A percentile compares a stretch with the other conserved stretches of the same genome.
Conservation (phyloP, 2,888 invertebrate species). For the Spodoptera littoralis region DNA sequence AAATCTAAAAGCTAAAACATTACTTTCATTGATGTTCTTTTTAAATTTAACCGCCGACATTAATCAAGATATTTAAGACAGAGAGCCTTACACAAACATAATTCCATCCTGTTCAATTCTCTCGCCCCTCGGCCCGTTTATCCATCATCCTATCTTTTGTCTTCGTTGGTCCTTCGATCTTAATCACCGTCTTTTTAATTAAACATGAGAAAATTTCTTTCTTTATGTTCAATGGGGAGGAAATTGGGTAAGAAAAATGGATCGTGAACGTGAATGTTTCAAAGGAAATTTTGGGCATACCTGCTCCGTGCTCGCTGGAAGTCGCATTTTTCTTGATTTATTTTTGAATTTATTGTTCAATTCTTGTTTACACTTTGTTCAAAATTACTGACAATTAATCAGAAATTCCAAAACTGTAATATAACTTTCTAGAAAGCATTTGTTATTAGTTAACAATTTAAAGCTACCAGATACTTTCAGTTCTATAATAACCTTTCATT, state of each 20-base stretch:
- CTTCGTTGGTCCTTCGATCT: slow-evolving; percentile 43
- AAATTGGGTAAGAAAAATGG: slow-evolving; percentile 37
- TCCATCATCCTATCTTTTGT: slow-evolving; percentile 50
- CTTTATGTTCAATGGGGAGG: slow-evolving; percentile 36
- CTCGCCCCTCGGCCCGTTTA: slow-evolving; percentile 40
- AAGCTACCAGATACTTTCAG: no score
- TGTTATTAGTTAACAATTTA: no score
- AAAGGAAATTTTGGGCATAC: slow-evolving; percentile 32
- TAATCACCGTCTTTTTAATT: slow-evolving; percentile 58
- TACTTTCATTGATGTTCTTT: no score
- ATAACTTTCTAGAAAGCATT: no score
- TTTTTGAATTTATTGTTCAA: not conserved
- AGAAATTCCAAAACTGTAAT: no score
- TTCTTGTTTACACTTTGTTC: no score
- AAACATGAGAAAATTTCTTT: slow-evolving; percentile 48
- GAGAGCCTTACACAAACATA: slow-evolving; percentile 32
- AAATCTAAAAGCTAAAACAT: not conserved
- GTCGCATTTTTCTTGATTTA: slow-evolving; percentile 11
- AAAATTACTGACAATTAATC: no score
- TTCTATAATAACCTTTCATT: no score
- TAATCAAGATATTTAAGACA: slow-evolving; percentile 28
- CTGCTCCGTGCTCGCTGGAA: slow-evolving; percentile 20
- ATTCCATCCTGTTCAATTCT: slow-evolving; percentile 39
- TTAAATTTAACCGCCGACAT: slow-evolving; percentile 9
- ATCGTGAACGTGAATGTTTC: slow-evolving; percentile 16